Conservation (phyloP, 1,140 invertebrate genomes). For the Drosophila pseudoananassae region DNA sequence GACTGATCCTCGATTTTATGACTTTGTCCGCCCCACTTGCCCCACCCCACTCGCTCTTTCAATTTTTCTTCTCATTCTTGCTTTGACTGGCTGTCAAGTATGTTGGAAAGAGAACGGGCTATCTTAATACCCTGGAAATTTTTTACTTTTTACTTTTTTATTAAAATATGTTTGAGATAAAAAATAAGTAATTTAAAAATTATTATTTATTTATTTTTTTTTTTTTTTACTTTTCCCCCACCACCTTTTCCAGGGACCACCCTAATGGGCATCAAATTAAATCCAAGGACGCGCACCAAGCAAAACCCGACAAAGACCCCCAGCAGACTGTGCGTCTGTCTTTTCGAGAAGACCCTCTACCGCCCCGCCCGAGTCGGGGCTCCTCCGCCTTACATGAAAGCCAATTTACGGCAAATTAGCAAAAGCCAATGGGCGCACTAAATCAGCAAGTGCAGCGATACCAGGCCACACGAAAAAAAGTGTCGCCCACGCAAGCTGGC, state of each 20-base stretch:
- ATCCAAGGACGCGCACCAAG: slow-evolving; percentile 71
- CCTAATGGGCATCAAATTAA: slow-evolving; percentile 67
- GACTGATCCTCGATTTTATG: slow-evolving; percentile 73
- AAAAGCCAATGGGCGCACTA: slow-evolving; percentile 72
- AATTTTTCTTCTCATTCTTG: slow-evolving; percentile 4
- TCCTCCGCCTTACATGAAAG: slow-evolving; percentile 56
- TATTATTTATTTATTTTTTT: background rate
- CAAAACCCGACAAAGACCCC: slow-evolving; percentile 76
- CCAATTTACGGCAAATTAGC: slow-evolving; percentile 74
- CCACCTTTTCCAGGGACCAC: background rate
- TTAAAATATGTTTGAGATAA: background rate
- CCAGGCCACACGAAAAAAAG: slow-evolving; percentile 8
- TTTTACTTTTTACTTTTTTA: no score
- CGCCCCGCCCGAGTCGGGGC: background rate
- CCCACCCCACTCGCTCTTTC: slow-evolving; percentile 4
- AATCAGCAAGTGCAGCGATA: slow-evolving; percentile 49
- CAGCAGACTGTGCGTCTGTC: slow-evolving; percentile 63
- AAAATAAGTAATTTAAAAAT: background rate
- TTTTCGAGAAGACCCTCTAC: slow-evolving; percentile 20
- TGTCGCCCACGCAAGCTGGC: slow-evolving; percentile 47
- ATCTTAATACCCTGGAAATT: background rate
- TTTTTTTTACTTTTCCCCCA: background rate
- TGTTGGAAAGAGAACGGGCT: background rate
- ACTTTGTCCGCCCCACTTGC: slow-evolving; percentile 22
- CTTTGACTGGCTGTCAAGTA: slow-evolving; percentile 20